Evolutionary conservation across 2,888 invertebrate species (phyloP), one percentile per base, ranked within the genome.

Genomic region (Agrotis segetum): DNA sequence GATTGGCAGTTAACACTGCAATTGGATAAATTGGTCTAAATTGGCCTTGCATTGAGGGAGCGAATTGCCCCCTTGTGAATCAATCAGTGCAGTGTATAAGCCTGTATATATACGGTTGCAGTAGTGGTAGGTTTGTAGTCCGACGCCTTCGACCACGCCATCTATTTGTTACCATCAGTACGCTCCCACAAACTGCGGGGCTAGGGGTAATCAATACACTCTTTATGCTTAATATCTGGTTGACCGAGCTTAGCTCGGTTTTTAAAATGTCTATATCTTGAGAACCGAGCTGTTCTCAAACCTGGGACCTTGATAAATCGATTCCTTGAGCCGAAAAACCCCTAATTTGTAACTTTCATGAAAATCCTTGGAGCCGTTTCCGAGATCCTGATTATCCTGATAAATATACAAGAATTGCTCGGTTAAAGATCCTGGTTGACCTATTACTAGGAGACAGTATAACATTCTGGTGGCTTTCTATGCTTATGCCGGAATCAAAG

Each of bases 11-110:
- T 72, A 82, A 68, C 82, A 78, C 73, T 82, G 67, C 82, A 85
- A 84, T 85, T 84, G 83, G 47, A 68, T 83, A 64, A 82, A 82
- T 83, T 77, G 83, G n/a, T 63, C 59, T 80, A 79, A 85, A 83
- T 83, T 83, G 85, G 72, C 71, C 79, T 67, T 82, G 79, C 75
- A 82, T 79, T 78, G 73, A 82, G 82, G 82, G 79, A 79, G 79
- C 64, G 52, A 73, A 78, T 82, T 68, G 79, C 73, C 82, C 75
- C 79, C 79, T 79, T 79, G 79, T 79, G 79, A 82, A 79, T 82
- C 79, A 79, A 82, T 79, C 82, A 79, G 73, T 82, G 79, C 79
- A 77, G 29, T 69, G 55, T 52, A 34, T 61, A 55, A 40, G 19
- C 21, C 6, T 3, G 34, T 78, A 68, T 76, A 71, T 73, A 65